phyloP scores from a whole-genome alignment of 2,797 vertebrate genomes.

The Hoplostethus mediterraneus region DNA sequence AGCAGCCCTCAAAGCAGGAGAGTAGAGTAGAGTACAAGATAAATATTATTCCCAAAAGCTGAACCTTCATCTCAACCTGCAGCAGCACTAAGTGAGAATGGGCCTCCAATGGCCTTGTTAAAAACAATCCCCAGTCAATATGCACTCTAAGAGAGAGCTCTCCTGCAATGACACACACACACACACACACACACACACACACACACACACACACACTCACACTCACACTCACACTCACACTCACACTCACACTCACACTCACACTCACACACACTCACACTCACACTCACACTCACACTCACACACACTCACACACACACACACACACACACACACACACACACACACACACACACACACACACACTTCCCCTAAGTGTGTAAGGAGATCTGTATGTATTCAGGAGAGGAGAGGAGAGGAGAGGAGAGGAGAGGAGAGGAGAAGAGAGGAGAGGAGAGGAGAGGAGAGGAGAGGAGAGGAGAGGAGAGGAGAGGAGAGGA shows the following conservation, averaged over 20 bases:
- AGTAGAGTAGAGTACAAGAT: background rate
- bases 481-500: too few species aligned
- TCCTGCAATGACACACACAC: background rate
- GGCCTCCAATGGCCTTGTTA: background rate
- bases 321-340: conserved; percentile 2
- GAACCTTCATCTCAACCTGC: conserved; percentile 24
- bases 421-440: too few species aligned
- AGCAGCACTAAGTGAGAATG: conserved; percentile 32
- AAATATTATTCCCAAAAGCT: conserved; percentile 1
- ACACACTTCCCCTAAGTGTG: too few species aligned
- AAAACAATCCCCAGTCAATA: background rate
- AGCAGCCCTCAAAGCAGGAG: conserved; percentile 12
- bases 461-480: too few species aligned
- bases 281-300: background rate
- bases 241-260: too few species aligned
- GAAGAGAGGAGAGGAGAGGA: too few species aligned
- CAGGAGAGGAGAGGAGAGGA: too few species aligned
- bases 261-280: too few species aligned
- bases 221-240: too few species aligned
- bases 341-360: too few species aligned
- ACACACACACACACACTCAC: background rate
- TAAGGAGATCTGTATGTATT: too few species aligned
- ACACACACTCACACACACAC: conserved; percentile 4
- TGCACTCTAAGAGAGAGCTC: background rate
- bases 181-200: conserved; percentile 5